A percentile compares a stretch with the other conserved stretches of the same genome.
phyloP scores from a whole-genome alignment of 1,140 invertebrate genomes.

The Pogonomyrmex barbatus region DNA sequence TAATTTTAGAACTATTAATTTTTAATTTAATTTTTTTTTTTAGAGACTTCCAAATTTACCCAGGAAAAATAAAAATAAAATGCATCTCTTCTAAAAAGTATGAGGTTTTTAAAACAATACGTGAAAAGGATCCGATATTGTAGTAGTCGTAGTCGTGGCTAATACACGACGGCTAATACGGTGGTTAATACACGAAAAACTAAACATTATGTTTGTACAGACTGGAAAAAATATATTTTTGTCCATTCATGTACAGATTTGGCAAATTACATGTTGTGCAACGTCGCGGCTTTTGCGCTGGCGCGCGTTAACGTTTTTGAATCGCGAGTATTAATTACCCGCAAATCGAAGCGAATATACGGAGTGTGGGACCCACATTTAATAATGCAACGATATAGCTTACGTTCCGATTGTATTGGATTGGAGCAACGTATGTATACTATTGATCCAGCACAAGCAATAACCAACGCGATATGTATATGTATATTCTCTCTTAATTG shows the following conservation, averaged over 20 bases:
- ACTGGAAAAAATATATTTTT: constrained; percentile 32
- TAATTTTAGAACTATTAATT: not conserved
- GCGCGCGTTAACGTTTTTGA: constrained; percentile 45
- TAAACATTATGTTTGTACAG: not conserved
- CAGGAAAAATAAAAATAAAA: not conserved
- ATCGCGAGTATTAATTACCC: constrained; percentile 50
- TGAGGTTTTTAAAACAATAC: not conserved
- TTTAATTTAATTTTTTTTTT: not conserved
- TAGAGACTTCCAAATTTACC: no score
- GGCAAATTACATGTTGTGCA: constrained; percentile 40
- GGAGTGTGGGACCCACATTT: constrained; percentile 39
- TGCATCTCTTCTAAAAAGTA: not conserved
- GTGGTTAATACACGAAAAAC: not conserved
- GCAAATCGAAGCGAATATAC: constrained; percentile 30
- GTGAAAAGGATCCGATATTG: not conserved
- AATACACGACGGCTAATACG: not conserved
- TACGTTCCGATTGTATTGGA: constrained; percentile 62
- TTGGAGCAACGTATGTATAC: constrained; percentile 22
- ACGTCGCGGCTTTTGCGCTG: not conserved
- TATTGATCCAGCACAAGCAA: constrained; percentile 63
- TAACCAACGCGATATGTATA: constrained; percentile 61
- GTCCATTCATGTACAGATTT: not conserved
- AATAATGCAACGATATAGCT: constrained; percentile 67
- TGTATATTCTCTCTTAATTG: constrained; percentile 47
- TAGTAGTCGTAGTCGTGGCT: no score